Evolutionary conservation across 2,797 vertebrate genomes (phyloP), one percentile per base, ranked within the genome.

Genomic region (Monodelphis domestica): DNA sequence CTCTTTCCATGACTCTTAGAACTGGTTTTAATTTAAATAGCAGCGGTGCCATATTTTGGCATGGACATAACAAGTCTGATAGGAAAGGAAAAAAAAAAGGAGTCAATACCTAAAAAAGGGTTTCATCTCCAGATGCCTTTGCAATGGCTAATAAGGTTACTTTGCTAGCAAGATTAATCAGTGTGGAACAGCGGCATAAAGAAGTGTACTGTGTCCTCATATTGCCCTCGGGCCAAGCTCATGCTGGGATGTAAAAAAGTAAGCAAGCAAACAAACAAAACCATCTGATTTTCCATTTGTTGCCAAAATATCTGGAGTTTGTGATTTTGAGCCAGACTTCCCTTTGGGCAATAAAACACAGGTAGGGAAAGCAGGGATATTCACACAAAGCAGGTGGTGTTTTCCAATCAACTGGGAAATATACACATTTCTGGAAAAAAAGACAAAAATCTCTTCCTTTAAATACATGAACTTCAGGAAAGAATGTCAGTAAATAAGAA

Each of bases 211-310:
- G 53, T 95, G 84, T 93, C 21, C 94, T 93, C 91, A 87, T 45
- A 93, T 63, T 93, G 87, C 63, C 91, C 51, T 51, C 89, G 89
- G 70, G 59, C 70, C 21, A 90, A 94, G 94, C 15, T 95, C 95
- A 94, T 5, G 1, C 87, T 91, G 90, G 87, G 93, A 93, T 95
- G 94, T 96, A 93, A 94, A 95, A 91, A 94, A 95, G 7, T 24
- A 88, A 51, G 38, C 90, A 96, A 95, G 92, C 94, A 91, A 84
- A 89, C 70, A 95, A 50, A 87, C 51, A 95, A 93, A 93, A 95
- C 56, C 89, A 70, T 63, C 33, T 59, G 88, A 95, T 95, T 94
- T 96, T 92, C 87, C 91, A 94, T 97, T 93, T 56, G 90, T 38
- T 95, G 89, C 33, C 87, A 87, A 93, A 96, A 90, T 94, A 96